phyloP scores from a whole-genome alignment of 2,113 vertebrate genomes.

The Myxocyprinus asiaticus region DNA sequence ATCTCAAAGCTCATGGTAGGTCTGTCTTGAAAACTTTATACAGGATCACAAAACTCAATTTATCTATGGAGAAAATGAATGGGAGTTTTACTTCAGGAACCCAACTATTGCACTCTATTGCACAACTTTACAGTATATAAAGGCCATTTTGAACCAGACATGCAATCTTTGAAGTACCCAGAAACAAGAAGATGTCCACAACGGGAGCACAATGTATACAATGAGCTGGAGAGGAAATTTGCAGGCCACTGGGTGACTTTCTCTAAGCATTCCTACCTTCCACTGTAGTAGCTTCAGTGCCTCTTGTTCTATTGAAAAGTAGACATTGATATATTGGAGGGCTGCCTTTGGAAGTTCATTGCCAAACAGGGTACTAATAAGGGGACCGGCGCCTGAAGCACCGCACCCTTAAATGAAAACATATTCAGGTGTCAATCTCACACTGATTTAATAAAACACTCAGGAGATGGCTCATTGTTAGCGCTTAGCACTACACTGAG shows the following conservation, averaged over 20 bases:
- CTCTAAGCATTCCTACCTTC: constrained; percentile 8
- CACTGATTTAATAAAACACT: constrained; percentile 68
- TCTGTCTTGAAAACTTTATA: no score
- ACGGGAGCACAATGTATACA: neutral
- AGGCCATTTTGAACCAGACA: no score
- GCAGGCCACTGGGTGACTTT: constrained; percentile 7
- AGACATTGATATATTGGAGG: constrained; percentile 56
- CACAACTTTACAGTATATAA: no score
- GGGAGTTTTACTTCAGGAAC: no score
- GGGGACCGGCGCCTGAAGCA: constrained; percentile 38
- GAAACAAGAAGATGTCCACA: neutral
- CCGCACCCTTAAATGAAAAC: constrained; percentile 62
- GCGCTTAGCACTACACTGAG: constrained; percentile 25
- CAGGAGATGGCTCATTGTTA: constrained; percentile 69
- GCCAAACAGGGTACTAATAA: constrained; percentile 56
- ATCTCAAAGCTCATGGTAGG: no score
- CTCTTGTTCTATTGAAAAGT: constrained; percentile 44
- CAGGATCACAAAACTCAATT: no score
- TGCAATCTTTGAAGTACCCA: no score
- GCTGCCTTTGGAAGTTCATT: constrained; percentile 54
- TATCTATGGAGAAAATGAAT: neutral
- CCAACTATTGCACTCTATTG: no score
- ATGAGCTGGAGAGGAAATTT: constrained; percentile 1
- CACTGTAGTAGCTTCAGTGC: neutral
- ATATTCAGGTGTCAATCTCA: constrained; percentile 76